Percentiles rank a stretch among this genome's conserved stretches.
Conservation (phyloP, 2,113 vertebrate genomes). For the Hypomesus transpacificus region DNA sequence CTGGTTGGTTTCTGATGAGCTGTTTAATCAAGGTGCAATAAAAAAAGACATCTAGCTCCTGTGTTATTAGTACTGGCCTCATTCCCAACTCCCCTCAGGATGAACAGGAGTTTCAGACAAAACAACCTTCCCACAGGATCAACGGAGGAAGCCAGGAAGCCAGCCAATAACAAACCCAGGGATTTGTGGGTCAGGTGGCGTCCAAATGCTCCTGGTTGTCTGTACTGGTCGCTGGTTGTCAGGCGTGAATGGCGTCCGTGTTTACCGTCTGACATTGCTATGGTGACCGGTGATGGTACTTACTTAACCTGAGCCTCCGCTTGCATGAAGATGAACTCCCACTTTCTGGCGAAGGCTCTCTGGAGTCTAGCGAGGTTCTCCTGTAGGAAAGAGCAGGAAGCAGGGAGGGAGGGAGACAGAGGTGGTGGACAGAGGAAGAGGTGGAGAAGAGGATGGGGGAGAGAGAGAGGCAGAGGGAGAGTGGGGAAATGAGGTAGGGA, state of each 20-base stretch:
- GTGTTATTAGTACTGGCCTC: too few relatives aligned
- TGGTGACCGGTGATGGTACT: constrained; percentile 67
- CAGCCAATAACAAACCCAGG: too few relatives aligned
- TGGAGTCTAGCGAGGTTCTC: constrained; percentile 97
- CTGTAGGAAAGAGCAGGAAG: constrained; percentile 63
- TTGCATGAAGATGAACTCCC: constrained; percentile 99
- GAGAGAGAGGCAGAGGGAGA: neutral
- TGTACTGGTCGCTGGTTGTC: neutral
- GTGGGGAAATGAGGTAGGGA: neutral
- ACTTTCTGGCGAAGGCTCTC: constrained; percentile 97
- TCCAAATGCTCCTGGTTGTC: constrained; percentile 99
- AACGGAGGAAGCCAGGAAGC: too few relatives aligned
- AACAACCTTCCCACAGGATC: too few relatives aligned
- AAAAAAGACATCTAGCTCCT: constrained; percentile 67
- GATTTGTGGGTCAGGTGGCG: constrained; percentile 80
- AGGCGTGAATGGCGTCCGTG: constrained; percentile 14
- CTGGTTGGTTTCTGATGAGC: neutral
- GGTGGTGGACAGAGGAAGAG: neutral
- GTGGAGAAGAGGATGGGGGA: neutral
- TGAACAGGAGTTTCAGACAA: too few relatives aligned
- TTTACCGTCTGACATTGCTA: neutral
- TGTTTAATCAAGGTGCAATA: neutral
- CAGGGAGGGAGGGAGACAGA: neutral
- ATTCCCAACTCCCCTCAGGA: too few relatives aligned
- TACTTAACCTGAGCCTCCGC: constrained; percentile 99